Evolutionary conservation across 2,888 invertebrate genomes (phyloP).

Genomic region (Chaitophorus viminalis): DNA sequence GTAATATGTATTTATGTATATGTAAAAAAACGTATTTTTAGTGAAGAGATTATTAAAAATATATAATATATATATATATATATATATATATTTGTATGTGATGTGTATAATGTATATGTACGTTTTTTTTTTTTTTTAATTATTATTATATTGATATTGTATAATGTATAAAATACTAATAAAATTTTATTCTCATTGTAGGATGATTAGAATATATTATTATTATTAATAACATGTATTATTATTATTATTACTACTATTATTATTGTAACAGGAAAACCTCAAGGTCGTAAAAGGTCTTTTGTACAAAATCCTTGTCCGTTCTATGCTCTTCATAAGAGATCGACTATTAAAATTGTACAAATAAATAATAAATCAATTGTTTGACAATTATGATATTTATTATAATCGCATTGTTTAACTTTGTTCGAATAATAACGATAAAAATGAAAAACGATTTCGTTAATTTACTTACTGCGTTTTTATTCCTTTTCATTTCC

Average conservation of each 20-base stretch:
- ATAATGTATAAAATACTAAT: slow-evolving; percentile 53
- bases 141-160: slow-evolving; percentile 8
- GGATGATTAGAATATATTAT: slow-evolving; percentile 18
- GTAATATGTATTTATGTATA: not conserved
- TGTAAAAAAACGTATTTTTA: not conserved
- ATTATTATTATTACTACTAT: slow-evolving; percentile 45
- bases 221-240: not conserved
- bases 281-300: not conserved
- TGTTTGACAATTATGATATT: not conserved
- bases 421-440: slow-evolving; percentile 25
- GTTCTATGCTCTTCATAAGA: not conserved
- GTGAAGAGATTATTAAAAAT: no score
- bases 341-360: not conserved
- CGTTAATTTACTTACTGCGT: not conserved
- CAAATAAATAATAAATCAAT: not conserved
- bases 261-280: not conserved
- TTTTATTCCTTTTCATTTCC: not conserved
- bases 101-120: not conserved
- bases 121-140: slow-evolving; percentile 41
- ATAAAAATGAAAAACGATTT: slow-evolving; percentile 21
- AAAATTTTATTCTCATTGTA: slow-evolving; percentile 43
- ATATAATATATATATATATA: no score
- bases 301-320: not conserved
- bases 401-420: slow-evolving; percentile 7
- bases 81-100: not conserved